Conservation (phyloP, 2,888 invertebrate genomes). For the Elegia similella region DNA sequence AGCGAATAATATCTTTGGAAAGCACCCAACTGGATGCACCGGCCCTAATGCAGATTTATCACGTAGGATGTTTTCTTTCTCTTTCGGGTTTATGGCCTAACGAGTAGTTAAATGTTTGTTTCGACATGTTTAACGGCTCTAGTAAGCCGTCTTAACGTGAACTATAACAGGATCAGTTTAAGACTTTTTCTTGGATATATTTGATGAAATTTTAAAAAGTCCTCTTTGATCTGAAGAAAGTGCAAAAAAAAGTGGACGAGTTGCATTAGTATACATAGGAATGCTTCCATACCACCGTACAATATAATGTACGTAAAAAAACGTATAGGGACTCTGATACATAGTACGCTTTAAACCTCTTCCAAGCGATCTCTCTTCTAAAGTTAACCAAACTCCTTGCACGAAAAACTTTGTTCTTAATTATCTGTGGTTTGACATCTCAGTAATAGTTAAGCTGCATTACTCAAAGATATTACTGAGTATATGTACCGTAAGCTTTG, state of each 20-base stretch:
- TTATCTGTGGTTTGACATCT: too few relatives aligned
- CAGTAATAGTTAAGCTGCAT: too few relatives aligned
- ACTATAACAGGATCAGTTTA: not conserved
- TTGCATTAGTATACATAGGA: too few relatives aligned
- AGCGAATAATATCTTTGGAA: conserved; percentile 27
- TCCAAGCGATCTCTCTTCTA: too few relatives aligned
- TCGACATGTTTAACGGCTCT: not conserved
- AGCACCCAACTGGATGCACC: conserved; percentile 26
- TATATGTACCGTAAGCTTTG: too few relatives aligned
- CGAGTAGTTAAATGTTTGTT: conserved; percentile 1
- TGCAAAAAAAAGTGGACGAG: not conserved
- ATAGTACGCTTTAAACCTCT: too few relatives aligned
- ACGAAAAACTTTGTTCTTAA: too few relatives aligned
- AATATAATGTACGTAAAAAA: too few relatives aligned
- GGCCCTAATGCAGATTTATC: conserved; percentile 10
- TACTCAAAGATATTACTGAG: too few relatives aligned
- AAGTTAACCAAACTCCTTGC: too few relatives aligned
- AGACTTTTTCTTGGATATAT: not conserved
- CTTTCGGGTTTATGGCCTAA: not conserved
- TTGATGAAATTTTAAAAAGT: not conserved
- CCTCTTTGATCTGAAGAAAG: not conserved
- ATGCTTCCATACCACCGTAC: too few relatives aligned
- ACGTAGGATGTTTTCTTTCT: not conserved
- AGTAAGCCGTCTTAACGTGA: not conserved
- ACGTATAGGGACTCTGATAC: too few relatives aligned